Base-by-base conservation (phyloP, 2,113 vertebrate genomes). In the Ictalurus furcatus region DNA sequence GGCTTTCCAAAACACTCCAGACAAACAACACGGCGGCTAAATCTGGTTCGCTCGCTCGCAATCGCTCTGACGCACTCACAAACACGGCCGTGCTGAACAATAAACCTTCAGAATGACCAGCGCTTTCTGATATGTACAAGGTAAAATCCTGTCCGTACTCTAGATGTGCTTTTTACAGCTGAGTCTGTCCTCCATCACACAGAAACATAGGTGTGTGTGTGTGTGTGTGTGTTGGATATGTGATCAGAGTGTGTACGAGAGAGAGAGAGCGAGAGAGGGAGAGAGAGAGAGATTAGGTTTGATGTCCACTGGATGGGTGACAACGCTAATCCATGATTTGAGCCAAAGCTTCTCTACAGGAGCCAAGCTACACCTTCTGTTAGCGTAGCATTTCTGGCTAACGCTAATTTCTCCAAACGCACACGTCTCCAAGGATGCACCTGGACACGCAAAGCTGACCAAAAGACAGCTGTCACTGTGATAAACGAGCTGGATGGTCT, bases 271-370 rank as follows among this genome's bases (percentile, higher is more conserved):
- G 76, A 28, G 23, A 54, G 76, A 80, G 78, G 3, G 25, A 56
- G 48, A 7, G 78, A 80, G 78, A n/a, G 48, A 83, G 84, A 86
- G 61, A 58, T 28, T 63, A 59, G 40, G 88, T 92, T 92, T 94
- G 92, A 94, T 93, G 94, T 92, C 78, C 92, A 91, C 94, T 94
- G 94, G 93, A 94, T 90, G 89, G 83, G 91, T 91, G 94, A 95
- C 94, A 95, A 94, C 92, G 90, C 81, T 87, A 86, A 90, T 91
- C 25, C 21, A 69, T 85, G 90, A 67, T 84, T 92, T 93, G 40
- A 48, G 86, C 89, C 89, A 88, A 87, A 88, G 73, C 81, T 61
- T 74, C 61, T 87, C 84, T 69, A 63, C 44, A 19, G 4, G 52
- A 80, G 86, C 81, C 73, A 84, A 84, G 85, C 67, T 84, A 74